Base-by-base conservation (phyloP, 2,888 invertebrate species). In the Spilosoma lubricipeda region DNA sequence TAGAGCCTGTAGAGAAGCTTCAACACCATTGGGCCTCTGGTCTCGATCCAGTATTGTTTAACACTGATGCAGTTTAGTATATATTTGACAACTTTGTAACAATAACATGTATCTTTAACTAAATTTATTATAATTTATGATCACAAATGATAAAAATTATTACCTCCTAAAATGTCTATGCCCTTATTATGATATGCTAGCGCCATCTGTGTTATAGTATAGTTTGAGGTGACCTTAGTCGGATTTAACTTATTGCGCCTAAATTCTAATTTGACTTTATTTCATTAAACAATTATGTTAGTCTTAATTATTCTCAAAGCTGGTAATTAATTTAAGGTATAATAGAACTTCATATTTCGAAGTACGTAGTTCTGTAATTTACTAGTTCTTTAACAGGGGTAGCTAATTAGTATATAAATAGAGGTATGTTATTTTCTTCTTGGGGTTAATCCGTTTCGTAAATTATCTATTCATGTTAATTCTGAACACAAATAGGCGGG, bases 311-410 rank as follows among this genome's bases (percentile, higher is more conserved):
- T 39, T 56, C 27, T 27, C 56, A 27, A 59, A n/a, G 56, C 39
- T 8, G 15, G n/a, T 70, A 59, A 70, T 59, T 70, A 70, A 39
- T 59, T 70, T 70, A 39, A 56, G 69, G 39, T 69, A n/a, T 9
- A 52, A 66, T 66, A 39, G 27, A 15, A 52, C 36, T 66, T 63
- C 13, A n/a, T 56, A 56, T 33, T 69, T 13, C 8, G 5, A 66
- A 15, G 36, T 56, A 52, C 56, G 27, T 56, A 56, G 69, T 69
- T 69, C 69, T 56, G 39, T 52, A 52, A 68, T 52, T 7, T 5
- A n/a, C 2, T 33, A 15, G 15, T 52, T 30, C 23, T 30, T 27
- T 20, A 33, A 56, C 7, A 56, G 1, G 5, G 15, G 15, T 27
- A 48, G 5, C 13, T 45, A 45, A 15, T 20, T 52, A 36, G 52